These are phyloP conservation scores for Ochropleura leucogaster DNA, from an alignment of 2,888 invertebrate genomes.

Conservation along the genomic window DNA sequence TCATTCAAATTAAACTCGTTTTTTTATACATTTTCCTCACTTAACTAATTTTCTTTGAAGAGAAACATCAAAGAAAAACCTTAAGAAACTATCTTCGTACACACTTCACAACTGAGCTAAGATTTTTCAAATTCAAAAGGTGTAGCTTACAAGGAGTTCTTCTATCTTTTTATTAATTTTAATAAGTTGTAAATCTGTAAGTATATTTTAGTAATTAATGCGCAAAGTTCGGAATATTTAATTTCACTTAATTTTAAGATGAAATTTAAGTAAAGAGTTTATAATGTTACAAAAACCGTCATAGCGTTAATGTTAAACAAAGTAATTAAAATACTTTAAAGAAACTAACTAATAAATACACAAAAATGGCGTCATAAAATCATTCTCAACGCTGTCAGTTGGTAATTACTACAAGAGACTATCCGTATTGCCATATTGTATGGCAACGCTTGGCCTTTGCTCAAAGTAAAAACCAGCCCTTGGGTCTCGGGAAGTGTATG, in stretches of 20 bases:
- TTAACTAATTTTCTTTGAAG: neutral
- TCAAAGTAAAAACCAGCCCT: too few species aligned
- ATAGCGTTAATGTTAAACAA: too few species aligned
- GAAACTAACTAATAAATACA: too few species aligned
- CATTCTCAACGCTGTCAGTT: too few species aligned
- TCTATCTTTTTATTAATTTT: conserved; percentile 26
- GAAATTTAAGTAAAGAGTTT: neutral
- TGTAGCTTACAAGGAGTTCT: conserved; percentile 5
- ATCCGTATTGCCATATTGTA: too few species aligned
- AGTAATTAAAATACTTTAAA: too few species aligned
- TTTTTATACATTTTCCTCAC: conserved; percentile 18
- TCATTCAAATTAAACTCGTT: conserved; percentile 1
- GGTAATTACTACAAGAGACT: too few species aligned
- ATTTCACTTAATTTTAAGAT: neutral
- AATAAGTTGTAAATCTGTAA: conserved; percentile 20
- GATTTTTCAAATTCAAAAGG: conserved; percentile 19
- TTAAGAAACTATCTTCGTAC: conserved; percentile 25
- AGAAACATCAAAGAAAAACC: conserved; percentile 7
- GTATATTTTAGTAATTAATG: neutral
- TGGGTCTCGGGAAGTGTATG: too few species aligned
- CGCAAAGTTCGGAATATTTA: neutral
- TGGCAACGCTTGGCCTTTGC: too few species aligned
- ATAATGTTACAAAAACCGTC: too few species aligned
- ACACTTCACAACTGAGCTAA: conserved; percentile 36
- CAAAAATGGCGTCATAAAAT: too few species aligned